These are phyloP conservation scores for Xiphophorus birchmanni DNA, from an alignment of 2,797 vertebrate species.

Conservation along the genomic window DNA sequence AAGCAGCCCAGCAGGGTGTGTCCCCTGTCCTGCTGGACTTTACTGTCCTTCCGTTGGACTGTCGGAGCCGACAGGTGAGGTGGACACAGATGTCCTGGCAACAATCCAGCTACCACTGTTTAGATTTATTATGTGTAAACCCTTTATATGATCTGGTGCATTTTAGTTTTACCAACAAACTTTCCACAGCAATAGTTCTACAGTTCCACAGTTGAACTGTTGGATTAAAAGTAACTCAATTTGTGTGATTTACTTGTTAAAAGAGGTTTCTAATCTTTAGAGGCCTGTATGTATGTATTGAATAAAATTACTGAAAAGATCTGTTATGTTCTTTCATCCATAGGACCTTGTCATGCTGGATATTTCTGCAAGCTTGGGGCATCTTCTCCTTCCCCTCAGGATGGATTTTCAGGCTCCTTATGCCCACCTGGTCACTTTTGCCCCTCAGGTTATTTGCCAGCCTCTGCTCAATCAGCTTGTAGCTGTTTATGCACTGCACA, in stretches of 20 bases:
- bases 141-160: neutral
- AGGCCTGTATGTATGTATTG: neutral
- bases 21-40: slow-evolving; percentile 84
- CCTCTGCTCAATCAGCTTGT: slow-evolving; percentile 6
- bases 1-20: slow-evolving; percentile 74
- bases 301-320: neutral
- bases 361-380: slow-evolving; percentile 88
- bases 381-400: slow-evolving; percentile 74
- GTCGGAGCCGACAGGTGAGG: slow-evolving; percentile 85
- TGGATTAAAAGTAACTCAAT: neutral
- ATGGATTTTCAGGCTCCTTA: slow-evolving; percentile 79
- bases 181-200: neutral
- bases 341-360: slow-evolving; percentile 87
- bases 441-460: slow-evolving; percentile 73
- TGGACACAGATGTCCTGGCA: neutral
- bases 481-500: neutral
- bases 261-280: neutral
- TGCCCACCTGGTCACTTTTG: slow-evolving; percentile 90
- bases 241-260: neutral
- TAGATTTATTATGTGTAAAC: neutral
- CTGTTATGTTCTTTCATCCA: slow-evolving; percentile 24
- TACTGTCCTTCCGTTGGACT: slow-evolving; percentile 86
- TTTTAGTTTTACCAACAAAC: neutral
- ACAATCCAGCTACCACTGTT: neutral
- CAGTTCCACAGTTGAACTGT: neutral